Conservation (phyloP, 2,888 invertebrate genomes). For the Allolobophora icterica region DNA sequence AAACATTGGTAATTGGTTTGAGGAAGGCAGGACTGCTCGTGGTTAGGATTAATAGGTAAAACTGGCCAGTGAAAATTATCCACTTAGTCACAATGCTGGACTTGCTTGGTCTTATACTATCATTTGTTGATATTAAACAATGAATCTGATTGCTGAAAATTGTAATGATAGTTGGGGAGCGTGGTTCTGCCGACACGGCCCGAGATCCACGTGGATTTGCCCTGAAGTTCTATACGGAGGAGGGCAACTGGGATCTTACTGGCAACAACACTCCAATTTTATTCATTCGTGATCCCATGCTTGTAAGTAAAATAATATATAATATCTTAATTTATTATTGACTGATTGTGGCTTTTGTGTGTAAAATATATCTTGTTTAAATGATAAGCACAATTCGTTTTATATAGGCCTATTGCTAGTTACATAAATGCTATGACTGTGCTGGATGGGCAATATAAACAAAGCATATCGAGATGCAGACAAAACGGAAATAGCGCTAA, state of each 20-base stretch:
- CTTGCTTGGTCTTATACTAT: background rate
- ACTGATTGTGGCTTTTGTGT: background rate
- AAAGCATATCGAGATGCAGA: no score
- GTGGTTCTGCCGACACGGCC: constrained; percentile 86
- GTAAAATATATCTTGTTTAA: background rate
- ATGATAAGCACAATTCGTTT: background rate
- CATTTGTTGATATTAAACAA: background rate
- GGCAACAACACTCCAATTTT: constrained; percentile 90
- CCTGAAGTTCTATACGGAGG: constrained; percentile 81
- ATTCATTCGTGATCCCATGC: constrained; percentile 84
- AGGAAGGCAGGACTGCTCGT: no score
- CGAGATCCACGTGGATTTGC: constrained; percentile 92
- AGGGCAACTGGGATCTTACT: constrained; percentile 81
- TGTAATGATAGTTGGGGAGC: constrained; percentile 73
- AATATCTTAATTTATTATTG: background rate
- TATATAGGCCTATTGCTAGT: background rate
- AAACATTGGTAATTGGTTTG: no score
- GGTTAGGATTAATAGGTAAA: no score
- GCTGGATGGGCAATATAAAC: background rate
- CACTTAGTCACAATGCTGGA: no score
- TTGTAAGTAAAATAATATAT: constrained; percentile 53
- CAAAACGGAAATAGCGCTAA: no score
- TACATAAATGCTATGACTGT: background rate
- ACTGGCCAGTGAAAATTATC: no score
- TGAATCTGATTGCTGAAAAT: background rate